These are phyloP conservation scores for Caenorhabditis sp. DNA, from an alignment of 2,888 invertebrate species.

Conservation along the genomic window DNA sequence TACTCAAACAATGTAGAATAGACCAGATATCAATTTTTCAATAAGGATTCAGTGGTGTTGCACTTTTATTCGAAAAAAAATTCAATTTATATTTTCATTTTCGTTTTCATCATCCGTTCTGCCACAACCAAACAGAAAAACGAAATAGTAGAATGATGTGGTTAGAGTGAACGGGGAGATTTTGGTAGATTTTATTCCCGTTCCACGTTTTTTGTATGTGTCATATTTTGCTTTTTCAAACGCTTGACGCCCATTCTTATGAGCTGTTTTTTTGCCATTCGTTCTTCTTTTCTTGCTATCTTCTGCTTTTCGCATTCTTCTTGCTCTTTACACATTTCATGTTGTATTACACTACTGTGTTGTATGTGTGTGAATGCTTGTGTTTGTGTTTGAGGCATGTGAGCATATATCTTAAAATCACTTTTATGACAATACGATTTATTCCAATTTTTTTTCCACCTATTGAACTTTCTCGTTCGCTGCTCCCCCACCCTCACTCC, in stretches of 20 bases:
- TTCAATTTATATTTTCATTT: neutral
- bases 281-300: neutral
- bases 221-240: too few species aligned
- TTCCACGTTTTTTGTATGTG: neutral
- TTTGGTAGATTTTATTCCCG: neutral
- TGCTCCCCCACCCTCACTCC: too few species aligned
- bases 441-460: neutral
- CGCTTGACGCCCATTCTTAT: too few species aligned
- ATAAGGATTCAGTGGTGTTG: too few species aligned
- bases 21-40: too few species aligned
- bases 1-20: too few species aligned
- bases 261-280: neutral
- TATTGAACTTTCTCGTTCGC: too few species aligned
- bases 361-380: neutral
- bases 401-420: neutral
- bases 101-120: neutral
- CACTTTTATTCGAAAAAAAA: neutral
- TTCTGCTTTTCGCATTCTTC: constrained; percentile 31
- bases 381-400: neutral
- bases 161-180: neutral
- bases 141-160: neutral
- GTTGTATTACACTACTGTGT: constrained; percentile 40
- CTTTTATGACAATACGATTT: neutral
- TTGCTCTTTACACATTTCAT: constrained; percentile 48
- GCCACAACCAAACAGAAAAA: neutral